Evolutionary conservation across 2,797 vertebrate genomes (phyloP).

Genomic region (Acridotheres tristis): DNA sequence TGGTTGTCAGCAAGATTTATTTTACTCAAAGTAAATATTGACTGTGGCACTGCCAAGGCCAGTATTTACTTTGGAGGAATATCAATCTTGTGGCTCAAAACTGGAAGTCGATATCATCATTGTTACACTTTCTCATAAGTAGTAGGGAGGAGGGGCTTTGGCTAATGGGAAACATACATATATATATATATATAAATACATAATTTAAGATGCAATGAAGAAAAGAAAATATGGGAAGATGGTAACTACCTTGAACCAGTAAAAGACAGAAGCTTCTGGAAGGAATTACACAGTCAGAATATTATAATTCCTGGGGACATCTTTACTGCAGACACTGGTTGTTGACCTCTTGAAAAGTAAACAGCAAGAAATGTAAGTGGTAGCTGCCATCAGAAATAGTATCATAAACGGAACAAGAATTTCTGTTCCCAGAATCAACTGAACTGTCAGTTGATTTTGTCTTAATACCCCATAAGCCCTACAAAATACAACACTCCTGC

Average conservation of each 20-base stretch:
- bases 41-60: constrained; percentile 28
- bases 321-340: not conserved
- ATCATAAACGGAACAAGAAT: not conserved
- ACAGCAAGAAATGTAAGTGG: constrained; percentile 6
- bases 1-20: constrained; percentile 60
- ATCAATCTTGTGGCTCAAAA: constrained; percentile 52
- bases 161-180: not conserved
- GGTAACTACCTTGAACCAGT: not conserved
- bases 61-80: constrained; percentile 52
- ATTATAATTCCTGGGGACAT: not conserved
- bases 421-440: constrained; percentile 33
- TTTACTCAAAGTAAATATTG: constrained; percentile 60
- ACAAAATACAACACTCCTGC: not conserved
- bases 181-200: not conserved
- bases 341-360: constrained; percentile 37
- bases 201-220: not conserved
- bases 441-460: constrained; percentile 15
- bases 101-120: constrained; percentile 41
- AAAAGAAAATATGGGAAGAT: not conserved
- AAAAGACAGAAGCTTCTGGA: not conserved
- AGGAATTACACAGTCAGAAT: not conserved
- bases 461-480: not conserved
- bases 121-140: constrained; percentile 36
- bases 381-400: not conserved
- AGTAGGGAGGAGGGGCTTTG: not conserved